Base-by-base conservation (phyloP, 2,888 invertebrate genomes). In the Trichacis sp. region DNA sequence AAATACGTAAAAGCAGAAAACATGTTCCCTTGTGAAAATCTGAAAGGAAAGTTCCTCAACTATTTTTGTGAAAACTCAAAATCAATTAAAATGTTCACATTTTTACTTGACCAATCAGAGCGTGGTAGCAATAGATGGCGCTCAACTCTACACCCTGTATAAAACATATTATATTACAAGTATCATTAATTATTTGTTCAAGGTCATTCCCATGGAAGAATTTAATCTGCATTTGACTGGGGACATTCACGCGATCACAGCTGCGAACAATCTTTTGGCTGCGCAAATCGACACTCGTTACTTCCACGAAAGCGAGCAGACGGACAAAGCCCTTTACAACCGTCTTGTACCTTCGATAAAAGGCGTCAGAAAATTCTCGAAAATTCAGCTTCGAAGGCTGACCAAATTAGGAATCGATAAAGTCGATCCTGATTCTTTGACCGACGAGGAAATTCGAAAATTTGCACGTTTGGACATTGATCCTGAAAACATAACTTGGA, bases 161-260 rank as follows among this genome's bases (percentile, higher is more conserved):
- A n/a, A n/a, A n/a, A n/a, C n/a, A n/a, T n/a, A n/a, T n/a, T n/a
- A n/a, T n/a, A n/a, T n/a, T n/a, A n/a, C n/a, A n/a, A n/a, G n/a
- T n/a, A n/a, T n/a, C n/a, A n/a, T n/a, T n/a, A n/a, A n/a, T n/a
- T n/a, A 88, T 24, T 24, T 24, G 3, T 92, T 52, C 51, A 6
- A 93, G 88, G 94, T 95, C 0, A 98, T 99, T 71, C 99, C 99
- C 0, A 99, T 99, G 99, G 98, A 99, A 85, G 98, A 99, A 77
- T 98, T 99, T 85, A 99, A 99, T 86, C 89, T 99, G 0, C 98
- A 99, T 84, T 87, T 99, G 71, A 99, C 98, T 0, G 96, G 98
- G 0, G 99, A 99, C 82, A 98, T 98, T 76, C 99, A 99, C 85
- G 99, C 99, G 0, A 94, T 99, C n/a, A 93, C 95, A 0, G 97